These are phyloP conservation scores for Pygmarrhopalites habei DNA, from an alignment of 1,140 invertebrate genomes.

Conservation along the genomic window DNA sequence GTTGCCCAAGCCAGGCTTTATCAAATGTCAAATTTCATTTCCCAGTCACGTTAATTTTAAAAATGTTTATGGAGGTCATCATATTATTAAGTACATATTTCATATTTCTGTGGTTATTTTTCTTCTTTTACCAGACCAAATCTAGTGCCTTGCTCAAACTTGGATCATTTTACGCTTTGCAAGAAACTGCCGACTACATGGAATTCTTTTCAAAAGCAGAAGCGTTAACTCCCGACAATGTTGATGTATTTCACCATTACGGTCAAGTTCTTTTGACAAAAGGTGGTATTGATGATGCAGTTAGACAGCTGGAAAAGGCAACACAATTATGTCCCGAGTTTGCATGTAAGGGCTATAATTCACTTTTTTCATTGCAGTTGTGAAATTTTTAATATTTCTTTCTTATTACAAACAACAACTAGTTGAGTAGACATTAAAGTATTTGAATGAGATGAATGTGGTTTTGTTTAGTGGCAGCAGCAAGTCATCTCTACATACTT, in stretches of 20 bases:
- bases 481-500: conserved; percentile 67
- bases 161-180: conserved; percentile 71
- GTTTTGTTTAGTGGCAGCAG: conserved; percentile 22
- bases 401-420: background rate
- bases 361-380: too few relatives aligned
- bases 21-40: too few relatives aligned
- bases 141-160: conserved; percentile 86
- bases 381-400: background rate
- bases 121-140: conserved; percentile 48
- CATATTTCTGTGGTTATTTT: too few relatives aligned
- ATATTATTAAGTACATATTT: too few relatives aligned
- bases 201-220: conserved; percentile 69
- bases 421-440: background rate
- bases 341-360: too few relatives aligned
- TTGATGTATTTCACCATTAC: conserved; percentile 75
- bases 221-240: conserved; percentile 65
- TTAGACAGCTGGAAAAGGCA: conserved; percentile 45
- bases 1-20: too few relatives aligned
- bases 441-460: background rate
- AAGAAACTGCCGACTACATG: conserved; percentile 54
- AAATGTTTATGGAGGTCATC: too few relatives aligned
- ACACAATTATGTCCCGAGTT: conserved; percentile 15
- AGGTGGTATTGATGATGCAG: conserved; percentile 40
- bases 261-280: conserved; percentile 49
- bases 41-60: background rate